Evolutionary conservation across 37 sponge, comb jelly and placozoan species (phyloP).

Genomic region (Spongilla lacustris): DNA sequence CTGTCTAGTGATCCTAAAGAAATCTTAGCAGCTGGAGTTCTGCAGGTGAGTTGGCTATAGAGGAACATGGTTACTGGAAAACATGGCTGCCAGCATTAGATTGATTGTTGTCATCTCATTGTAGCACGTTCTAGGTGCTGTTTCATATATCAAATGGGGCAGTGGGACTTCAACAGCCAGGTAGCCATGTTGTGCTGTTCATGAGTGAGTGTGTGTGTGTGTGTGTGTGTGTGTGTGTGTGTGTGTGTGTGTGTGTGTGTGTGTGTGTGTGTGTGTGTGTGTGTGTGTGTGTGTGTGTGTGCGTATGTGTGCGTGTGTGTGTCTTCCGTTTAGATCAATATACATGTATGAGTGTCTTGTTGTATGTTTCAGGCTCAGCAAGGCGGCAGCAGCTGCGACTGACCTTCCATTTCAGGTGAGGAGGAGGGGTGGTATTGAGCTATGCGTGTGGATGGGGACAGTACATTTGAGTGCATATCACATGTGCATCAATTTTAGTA

Average conservation of each 20-base stretch:
- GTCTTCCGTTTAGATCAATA: background rate
- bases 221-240: constrained; percentile 7
- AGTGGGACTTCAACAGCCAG: constrained; percentile 28
- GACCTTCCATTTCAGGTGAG: constrained; percentile 57
- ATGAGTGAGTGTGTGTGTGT: background rate
- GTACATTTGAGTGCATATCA: too few relatives aligned
- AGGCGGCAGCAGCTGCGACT: constrained; percentile 47
- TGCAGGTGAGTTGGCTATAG: constrained; percentile 36
- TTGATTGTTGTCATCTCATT: background rate
- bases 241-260: constrained; percentile 1
- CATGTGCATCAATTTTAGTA: too few relatives aligned
- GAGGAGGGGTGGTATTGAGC: background rate
- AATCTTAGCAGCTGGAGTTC: constrained; percentile 61
- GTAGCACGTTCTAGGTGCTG: constrained; percentile 31
- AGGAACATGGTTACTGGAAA: too few relatives aligned
- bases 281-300: background rate
- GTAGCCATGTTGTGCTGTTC: constrained; percentile 13
- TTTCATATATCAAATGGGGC: constrained; percentile 62
- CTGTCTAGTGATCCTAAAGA: constrained; percentile 18
- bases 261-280: background rate
- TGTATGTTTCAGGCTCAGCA: constrained; percentile 44
- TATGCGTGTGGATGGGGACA: background rate
- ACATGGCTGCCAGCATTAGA: too few relatives aligned
- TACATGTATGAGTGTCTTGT: background rate
- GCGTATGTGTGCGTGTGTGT: too few relatives aligned